phyloP scores from a whole-genome alignment of 2,113 vertebrate species.

The Oncorhynchus masou region DNA sequence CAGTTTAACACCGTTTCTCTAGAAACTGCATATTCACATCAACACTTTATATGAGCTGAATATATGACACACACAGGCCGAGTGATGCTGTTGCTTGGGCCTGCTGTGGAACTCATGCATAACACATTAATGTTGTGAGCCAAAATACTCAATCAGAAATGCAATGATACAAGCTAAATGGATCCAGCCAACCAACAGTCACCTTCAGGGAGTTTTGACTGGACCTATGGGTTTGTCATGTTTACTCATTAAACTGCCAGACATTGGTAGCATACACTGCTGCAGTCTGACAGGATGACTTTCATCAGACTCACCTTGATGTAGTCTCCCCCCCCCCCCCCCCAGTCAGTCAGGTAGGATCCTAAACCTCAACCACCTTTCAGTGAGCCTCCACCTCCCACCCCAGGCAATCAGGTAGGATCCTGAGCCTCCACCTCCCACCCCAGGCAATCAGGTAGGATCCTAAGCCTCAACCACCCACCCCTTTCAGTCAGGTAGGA shows the following conservation, averaged over 20 bases:
- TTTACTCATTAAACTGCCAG: background rate
- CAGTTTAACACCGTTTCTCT: background rate
- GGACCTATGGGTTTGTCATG: slow-evolving; percentile 1
- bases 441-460: no score
- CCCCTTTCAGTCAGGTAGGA: no score
- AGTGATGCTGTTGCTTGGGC: background rate
- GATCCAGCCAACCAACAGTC: background rate
- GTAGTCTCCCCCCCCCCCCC: background rate
- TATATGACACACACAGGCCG: background rate
- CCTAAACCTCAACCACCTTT: no score
- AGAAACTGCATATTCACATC: background rate
- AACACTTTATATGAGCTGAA: background rate
- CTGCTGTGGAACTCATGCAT: slow-evolving; percentile 1
- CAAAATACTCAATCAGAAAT: background rate
- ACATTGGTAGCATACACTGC: background rate
- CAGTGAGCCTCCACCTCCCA: background rate
- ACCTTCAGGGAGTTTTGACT: slow-evolving; percentile 7
- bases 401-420: no score
- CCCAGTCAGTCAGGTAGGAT: background rate
- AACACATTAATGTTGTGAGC: slow-evolving; percentile 7
- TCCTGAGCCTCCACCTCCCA: no score
- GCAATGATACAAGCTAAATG: background rate
- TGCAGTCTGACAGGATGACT: background rate
- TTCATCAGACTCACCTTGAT: background rate
- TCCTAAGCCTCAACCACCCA: background rate